Percentiles rank a stretch among this genome's conserved stretches.
These are phyloP conservation scores for Drosophila neonasuta DNA, from an alignment of 2,888 invertebrate genomes.

Conservation along the genomic window DNA sequence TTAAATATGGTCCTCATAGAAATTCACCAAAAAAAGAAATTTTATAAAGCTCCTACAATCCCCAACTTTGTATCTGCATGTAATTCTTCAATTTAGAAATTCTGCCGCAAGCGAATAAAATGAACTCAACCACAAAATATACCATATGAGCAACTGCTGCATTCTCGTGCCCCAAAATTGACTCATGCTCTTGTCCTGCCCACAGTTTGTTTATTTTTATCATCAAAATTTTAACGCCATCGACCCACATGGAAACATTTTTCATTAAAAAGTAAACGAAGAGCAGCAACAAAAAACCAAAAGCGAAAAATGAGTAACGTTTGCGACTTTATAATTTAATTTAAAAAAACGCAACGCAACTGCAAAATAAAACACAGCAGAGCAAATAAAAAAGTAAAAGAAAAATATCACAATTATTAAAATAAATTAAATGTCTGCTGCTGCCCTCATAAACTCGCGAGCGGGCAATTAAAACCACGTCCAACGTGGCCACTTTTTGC, in stretches of 20 bases:
- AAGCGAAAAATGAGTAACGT: slow-evolving; percentile 42
- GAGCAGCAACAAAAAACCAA: slow-evolving; percentile 28
- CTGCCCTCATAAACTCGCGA: slow-evolving; percentile 73
- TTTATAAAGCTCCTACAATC: background rate
- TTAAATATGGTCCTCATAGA: no score
- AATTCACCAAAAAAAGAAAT: no score
- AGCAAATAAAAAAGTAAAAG: slow-evolving; percentile 20
- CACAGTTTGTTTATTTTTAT: slow-evolving; percentile 56
- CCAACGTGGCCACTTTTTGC: slow-evolving; percentile 49
- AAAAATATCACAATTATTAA: slow-evolving; percentile 66
- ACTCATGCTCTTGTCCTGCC: slow-evolving; percentile 1
- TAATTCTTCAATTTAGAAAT: slow-evolving; percentile 9
- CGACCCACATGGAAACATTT: slow-evolving; percentile 64
- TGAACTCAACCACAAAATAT: slow-evolving; percentile 53
- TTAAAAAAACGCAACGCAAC: slow-evolving; percentile 63
- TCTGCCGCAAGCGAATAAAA: slow-evolving; percentile 33
- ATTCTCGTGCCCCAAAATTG: background rate
- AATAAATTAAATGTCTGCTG: slow-evolving; percentile 78
- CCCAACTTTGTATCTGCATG: slow-evolving; percentile 5
- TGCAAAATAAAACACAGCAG: slow-evolving; percentile 23
- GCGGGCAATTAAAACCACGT: slow-evolving; percentile 71
- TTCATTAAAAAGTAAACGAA: slow-evolving; percentile 57
- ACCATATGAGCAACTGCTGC: slow-evolving; percentile 19
- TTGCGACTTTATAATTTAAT: slow-evolving; percentile 74
- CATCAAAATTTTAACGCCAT: slow-evolving; percentile 62